phyloP scores from a whole-genome alignment of 2,113 vertebrate species.

The Corvus cornix region DNA sequence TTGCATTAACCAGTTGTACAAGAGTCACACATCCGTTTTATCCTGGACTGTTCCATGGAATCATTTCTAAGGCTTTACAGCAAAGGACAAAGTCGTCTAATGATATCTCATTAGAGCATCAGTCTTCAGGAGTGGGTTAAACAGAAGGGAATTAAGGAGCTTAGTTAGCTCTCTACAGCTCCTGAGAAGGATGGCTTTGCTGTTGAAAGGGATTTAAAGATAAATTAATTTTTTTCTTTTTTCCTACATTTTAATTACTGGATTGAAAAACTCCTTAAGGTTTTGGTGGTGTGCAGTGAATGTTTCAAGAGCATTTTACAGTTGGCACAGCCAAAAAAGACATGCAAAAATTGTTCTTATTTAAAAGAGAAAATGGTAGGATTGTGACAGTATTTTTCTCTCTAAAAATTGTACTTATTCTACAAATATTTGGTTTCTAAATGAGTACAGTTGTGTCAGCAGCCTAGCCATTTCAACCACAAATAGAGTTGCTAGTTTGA shows the following conservation, averaged over 20 bases:
- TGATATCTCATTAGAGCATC: conserved; percentile 21
- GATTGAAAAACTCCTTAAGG: background rate
- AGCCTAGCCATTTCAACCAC: background rate
- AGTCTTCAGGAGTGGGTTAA: conserved; percentile 34
- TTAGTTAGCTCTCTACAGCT: background rate
- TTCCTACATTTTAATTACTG: conserved; percentile 13
- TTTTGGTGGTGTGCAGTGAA: background rate
- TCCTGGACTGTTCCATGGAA: background rate
- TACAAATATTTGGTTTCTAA: background rate
- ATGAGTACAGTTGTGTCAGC: background rate
- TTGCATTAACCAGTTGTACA: background rate
- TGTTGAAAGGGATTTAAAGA: conserved; percentile 35
- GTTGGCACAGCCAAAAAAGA: background rate
- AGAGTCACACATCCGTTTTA: background rate
- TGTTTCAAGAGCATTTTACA: background rate
- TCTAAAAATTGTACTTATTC: background rate
- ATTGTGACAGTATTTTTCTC: background rate
- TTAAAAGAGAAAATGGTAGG: background rate
- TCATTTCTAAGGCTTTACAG: background rate
- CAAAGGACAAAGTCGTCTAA: background rate
- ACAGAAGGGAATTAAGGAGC: conserved; percentile 22
- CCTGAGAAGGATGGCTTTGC: background rate
- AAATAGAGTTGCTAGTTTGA: background rate
- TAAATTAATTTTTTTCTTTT: background rate
- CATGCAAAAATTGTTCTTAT: background rate